Conservation (phyloP, 2,113 vertebrate genomes). For the Semnornis frantzii region DNA sequence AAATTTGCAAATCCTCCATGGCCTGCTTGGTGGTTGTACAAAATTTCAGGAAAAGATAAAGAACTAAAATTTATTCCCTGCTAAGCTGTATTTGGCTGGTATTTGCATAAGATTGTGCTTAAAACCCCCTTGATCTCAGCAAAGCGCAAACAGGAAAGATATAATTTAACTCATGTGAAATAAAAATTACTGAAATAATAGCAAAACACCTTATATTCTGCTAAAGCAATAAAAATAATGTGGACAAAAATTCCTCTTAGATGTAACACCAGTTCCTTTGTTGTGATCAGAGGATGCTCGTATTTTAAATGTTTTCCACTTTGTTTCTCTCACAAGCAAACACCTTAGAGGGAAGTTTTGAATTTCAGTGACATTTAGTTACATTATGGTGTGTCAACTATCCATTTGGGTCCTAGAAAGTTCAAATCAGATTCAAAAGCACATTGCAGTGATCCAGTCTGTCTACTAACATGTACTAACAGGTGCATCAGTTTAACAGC, state of each 20-base stretch:
- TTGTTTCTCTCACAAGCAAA: neutral
- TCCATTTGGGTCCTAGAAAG: neutral
- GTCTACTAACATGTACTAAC: neutral
- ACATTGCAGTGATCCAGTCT: neutral
- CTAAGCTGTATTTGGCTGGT: neutral
- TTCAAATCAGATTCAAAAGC: neutral
- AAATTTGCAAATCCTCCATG: neutral
- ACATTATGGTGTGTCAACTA: neutral
- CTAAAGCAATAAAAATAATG: neutral
- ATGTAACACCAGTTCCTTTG: neutral
- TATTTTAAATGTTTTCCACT: neutral
- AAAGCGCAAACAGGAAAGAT: neutral
- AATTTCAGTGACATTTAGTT: neutral
- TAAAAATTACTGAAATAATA: neutral
- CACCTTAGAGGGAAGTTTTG: neutral
- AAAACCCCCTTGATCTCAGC: neutral
- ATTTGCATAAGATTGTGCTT: neutral
- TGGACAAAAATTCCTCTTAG: neutral
- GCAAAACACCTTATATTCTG: neutral
- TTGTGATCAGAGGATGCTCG: neutral
- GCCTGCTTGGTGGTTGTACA: neutral
- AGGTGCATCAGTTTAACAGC: neutral
- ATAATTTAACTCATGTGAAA: neutral
- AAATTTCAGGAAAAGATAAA: neutral
- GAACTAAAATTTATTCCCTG: neutral